Evolutionary conservation across 2,888 invertebrate species (phyloP).

Genomic region (Auanema freiburgensis): DNA sequence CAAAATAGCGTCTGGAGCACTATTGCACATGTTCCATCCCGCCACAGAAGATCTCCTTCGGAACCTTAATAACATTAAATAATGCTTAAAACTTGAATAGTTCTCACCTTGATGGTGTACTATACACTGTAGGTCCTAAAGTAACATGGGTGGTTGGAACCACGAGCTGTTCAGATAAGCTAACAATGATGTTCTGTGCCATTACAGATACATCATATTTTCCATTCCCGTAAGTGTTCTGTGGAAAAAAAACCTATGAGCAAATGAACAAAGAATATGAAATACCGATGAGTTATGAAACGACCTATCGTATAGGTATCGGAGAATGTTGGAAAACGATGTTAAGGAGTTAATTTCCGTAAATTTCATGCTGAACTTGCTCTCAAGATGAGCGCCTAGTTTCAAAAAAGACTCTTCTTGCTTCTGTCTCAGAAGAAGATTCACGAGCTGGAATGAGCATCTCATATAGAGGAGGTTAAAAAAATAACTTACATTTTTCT

Average conservation of each 20-base stretch:
- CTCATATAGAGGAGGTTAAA: background rate
- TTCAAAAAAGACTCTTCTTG: conserved; percentile 17
- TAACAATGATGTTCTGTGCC: conserved; percentile 66
- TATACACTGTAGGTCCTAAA: conserved; percentile 66
- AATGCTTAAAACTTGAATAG: background rate
- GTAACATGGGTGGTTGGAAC: conserved; percentile 48
- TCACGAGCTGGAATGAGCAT: conserved; percentile 6
- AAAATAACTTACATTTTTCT: conserved; percentile 16
- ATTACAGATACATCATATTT: conserved; percentile 13
- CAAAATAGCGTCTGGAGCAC: conserved; percentile 87
- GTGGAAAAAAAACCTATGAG: background rate
- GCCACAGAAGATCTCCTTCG: conserved; percentile 84
- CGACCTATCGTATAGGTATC: conserved; percentile 53
- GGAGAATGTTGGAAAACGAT: conserved; percentile 47
- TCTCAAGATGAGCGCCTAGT: background rate
- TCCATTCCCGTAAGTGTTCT: conserved; percentile 4
- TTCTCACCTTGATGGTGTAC: conserved; percentile 73
- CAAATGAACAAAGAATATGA: background rate
- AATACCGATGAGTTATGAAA: conserved; percentile 28
- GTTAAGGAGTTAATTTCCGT: conserved; percentile 25
- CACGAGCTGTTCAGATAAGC: conserved; percentile 75
- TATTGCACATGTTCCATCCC: conserved; percentile 95
- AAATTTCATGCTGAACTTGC: no score
- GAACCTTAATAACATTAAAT: conserved; percentile 69
- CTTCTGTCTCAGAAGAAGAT: conserved; percentile 10